Percentiles rank a stretch among this genome's conserved stretches.
Conservation (phyloP, 2,888 invertebrate genomes). For the Lithophane leautieri region DNA sequence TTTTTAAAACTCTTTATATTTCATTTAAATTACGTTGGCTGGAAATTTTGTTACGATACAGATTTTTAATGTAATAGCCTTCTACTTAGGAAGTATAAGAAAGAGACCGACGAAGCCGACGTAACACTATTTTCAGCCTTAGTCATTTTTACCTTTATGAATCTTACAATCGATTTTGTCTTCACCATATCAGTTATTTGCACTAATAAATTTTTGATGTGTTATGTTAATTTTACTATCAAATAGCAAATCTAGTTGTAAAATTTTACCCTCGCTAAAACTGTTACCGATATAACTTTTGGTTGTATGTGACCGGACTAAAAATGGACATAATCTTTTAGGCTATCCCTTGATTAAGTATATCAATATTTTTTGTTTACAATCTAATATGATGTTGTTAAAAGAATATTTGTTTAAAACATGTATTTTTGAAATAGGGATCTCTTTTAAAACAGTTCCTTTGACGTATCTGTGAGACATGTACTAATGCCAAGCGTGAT, state of each 20-base stretch:
- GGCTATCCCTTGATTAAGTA: neutral
- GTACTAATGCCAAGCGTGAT: conserved; percentile 58
- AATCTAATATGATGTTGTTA: conserved; percentile 12
- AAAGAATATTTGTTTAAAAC: conserved; percentile 36
- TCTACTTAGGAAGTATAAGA: neutral
- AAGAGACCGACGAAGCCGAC: neutral
- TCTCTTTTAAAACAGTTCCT: conserved; percentile 33
- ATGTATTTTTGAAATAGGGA: conserved; percentile 33
- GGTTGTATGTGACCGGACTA: conserved; percentile 59
- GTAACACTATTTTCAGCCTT: conserved; percentile 13
- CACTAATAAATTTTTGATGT: conserved; percentile 6
- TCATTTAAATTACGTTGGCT: conserved; percentile 12
- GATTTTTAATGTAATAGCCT: neutral
- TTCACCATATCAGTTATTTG: conserved; percentile 1
- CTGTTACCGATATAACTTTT: conserved; percentile 70
- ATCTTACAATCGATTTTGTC: conserved; percentile 11
- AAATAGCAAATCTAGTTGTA: conserved; percentile 36
- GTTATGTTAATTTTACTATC: conserved; percentile 18
- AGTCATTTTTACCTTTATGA: neutral
- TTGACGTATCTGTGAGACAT: conserved; percentile 23
- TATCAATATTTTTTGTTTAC: neutral
- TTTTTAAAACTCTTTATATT: conserved; percentile 14
- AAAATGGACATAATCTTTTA: conserved; percentile 11
- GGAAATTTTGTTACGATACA: conserved; percentile 6
- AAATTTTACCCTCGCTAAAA: conserved; percentile 66